Evolutionary conservation across 2,113 vertebrate species (phyloP), one percentile per base, ranked within the genome.

Genomic region (Pelodiscus sinensis): DNA sequence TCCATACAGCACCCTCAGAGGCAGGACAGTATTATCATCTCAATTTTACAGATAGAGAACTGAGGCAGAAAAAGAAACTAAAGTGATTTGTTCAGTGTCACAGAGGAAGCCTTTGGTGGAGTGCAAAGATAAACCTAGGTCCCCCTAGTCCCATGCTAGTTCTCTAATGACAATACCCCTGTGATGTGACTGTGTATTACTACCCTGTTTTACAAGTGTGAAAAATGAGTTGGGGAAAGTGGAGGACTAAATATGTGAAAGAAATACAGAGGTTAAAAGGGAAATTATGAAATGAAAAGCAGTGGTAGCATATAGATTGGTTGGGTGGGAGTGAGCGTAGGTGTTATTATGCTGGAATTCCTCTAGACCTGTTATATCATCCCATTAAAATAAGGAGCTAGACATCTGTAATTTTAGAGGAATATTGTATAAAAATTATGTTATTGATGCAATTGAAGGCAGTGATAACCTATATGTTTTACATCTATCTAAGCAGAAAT

Each of bases 271-370:
- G 10, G 6, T 50, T 88, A 96, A 96, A 82, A 89, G 81, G 90
- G 81, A 88, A 96, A 91, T 93, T 96, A 84, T 82, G 73, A 94
- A 94, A 92, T 90, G 89, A 96, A 95, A 95, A 91, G 93, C 93
- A 95, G 75, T 86, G 94, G 89, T 93, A 93, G 91, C 86, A 87
- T 71, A 86, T 35, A 90, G 95, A 95, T 89, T 96, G 93, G 96
- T 95, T 96, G 96, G 96, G 96, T 96, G 91, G 96, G 96, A 96
- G 95, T 95, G 95, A 96, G 95, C 92, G 90, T 90, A 91, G 96
- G 96, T 96, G 95, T 96, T 96, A 73, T 88, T 85, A 84, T 90
- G 90, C 84, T 95, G 94, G 95, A 97, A 96, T 86, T 54, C 52
- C 52, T 54, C 52, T 91, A 95, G 93, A 95, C 84, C 92, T 96